Percentiles rank a stretch among this genome's conserved stretches.
These are phyloP conservation scores for Chrysopilus asiliformis DNA, from an alignment of 2,888 invertebrate genomes.

Conservation along the genomic window DNA sequence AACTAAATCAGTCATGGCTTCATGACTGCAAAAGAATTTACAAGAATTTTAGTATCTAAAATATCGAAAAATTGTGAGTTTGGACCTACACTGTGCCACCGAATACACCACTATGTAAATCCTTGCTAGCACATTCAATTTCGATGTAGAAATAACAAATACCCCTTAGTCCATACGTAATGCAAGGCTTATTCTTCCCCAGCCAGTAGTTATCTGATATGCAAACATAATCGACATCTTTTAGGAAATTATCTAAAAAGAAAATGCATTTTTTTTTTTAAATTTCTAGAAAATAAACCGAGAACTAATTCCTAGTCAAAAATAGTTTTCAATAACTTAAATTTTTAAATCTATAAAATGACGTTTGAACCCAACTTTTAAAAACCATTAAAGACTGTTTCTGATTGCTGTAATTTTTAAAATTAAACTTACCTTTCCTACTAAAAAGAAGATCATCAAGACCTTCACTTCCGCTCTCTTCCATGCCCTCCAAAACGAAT, in stretches of 20 bases:
- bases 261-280: slow-evolving; percentile 1
- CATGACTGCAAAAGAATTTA: slow-evolving; percentile 44
- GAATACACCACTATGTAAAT: slow-evolving; percentile 91
- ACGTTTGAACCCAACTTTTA: too few species aligned
- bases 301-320: too few species aligned
- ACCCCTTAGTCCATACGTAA: slow-evolving; percentile 92
- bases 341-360: too few species aligned
- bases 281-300: too few species aligned
- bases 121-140: slow-evolving; percentile 77
- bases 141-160: slow-evolving; percentile 83
- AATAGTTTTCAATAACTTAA: neutral
- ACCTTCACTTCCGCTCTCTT: slow-evolving; percentile 95
- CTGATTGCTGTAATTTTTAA: neutral
- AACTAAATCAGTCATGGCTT: slow-evolving; percentile 85
- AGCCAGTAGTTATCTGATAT: slow-evolving; percentile 99
- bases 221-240: slow-evolving; percentile 82
- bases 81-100: slow-evolving; percentile 77
- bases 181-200: slow-evolving; percentile 90
- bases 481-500: slow-evolving; percentile 97
- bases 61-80: slow-evolving; percentile 16
- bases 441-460: slow-evolving; percentile 67
- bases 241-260: slow-evolving; percentile 50
- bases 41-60: too few species aligned
- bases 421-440: slow-evolving; percentile 37
- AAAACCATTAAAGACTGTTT: neutral